Evolutionary conservation across 2,113 vertebrate species (phyloP).

Genomic region (Lichenostomus cassidix): DNA sequence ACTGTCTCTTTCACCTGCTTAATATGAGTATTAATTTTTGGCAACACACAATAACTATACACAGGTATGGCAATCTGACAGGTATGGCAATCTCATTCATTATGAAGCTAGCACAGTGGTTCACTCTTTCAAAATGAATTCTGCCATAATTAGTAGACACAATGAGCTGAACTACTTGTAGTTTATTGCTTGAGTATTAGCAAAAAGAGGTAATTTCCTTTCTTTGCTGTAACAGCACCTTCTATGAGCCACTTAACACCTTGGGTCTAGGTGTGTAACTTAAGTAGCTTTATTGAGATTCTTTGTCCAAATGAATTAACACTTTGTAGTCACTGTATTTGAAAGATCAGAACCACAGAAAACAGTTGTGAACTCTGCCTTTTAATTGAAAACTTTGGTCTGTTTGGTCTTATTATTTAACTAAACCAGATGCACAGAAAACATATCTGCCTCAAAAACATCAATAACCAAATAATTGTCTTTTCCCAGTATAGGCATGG

Average conservation of each 20-base stretch:
- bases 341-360: background rate
- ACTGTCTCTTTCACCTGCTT: background rate
- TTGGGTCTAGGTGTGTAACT: background rate
- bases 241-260: background rate
- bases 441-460: accelerated
- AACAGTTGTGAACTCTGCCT: background rate
- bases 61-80: background rate
- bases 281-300: background rate
- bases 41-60: background rate
- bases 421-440: background rate
- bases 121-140: background rate
- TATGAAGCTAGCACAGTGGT: background rate
- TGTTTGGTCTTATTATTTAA: background rate
- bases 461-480: background rate
- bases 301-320: background rate
- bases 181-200: background rate
- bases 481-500: background rate
- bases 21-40: background rate
- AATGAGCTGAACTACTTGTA: background rate
- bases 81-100: background rate
- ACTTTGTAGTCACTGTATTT: background rate
- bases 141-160: background rate
- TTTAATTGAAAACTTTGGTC: background rate
- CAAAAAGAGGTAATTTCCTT: background rate
- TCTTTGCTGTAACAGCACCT: background rate